phyloP scores from a whole-genome alignment of 1,140 invertebrate genomes.

The Ooceraea biroi region DNA sequence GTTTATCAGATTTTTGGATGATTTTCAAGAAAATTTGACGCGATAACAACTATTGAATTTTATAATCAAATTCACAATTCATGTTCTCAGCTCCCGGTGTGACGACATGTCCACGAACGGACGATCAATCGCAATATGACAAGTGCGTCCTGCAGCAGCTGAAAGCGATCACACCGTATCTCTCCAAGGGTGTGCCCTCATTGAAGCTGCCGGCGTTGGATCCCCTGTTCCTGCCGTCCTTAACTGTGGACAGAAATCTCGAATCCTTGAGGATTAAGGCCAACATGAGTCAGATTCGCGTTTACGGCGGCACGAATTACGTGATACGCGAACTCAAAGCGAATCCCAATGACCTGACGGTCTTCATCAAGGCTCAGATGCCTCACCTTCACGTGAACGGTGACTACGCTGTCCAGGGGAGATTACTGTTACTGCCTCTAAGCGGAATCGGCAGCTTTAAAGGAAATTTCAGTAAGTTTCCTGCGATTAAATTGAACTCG shows the following conservation, averaged over 20 bases:
- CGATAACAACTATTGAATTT: neutral
- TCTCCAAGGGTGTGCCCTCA: constrained; percentile 89
- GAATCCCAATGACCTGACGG: constrained; percentile 88
- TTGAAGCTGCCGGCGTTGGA: constrained; percentile 89
- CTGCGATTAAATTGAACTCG: neutral
- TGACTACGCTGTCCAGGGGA: constrained; percentile 90
- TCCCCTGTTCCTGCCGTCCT: constrained; percentile 88
- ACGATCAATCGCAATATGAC: constrained; percentile 82
- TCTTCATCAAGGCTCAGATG: constrained; percentile 87
- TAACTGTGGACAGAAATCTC: constrained; percentile 89
- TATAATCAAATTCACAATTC: neutral
- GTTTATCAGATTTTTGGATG: neutral
- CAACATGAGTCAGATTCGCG: constrained; percentile 89
- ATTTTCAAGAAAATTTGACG: neutral
- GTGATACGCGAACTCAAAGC: constrained; percentile 89
- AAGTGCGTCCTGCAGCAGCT: constrained; percentile 88
- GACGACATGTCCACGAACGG: constrained; percentile 75
- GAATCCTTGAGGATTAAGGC: constrained; percentile 89
- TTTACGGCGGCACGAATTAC: constrained; percentile 88
- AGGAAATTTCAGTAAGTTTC: constrained; percentile 90
- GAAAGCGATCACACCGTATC: constrained; percentile 87
- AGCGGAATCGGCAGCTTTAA: constrained; percentile 89
- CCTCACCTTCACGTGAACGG: constrained; percentile 88
- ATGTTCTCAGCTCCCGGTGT: constrained; percentile 80
- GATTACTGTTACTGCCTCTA: constrained; percentile 89